Conservation (phyloP, 2,797 vertebrate species). For the Taenioides sp. region DNA sequence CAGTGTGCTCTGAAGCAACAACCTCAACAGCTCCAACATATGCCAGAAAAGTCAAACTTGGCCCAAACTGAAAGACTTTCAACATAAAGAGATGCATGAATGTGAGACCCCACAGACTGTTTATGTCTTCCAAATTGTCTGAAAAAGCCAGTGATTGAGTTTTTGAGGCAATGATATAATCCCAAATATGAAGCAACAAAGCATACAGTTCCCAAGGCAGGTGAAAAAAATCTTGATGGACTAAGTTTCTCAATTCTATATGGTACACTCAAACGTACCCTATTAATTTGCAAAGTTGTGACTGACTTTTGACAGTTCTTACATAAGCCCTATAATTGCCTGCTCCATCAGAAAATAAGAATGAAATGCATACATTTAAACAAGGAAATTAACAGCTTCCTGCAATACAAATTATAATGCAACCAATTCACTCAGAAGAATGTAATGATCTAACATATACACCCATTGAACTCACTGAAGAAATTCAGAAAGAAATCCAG, state of each 20-base stretch:
- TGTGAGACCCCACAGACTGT: neutral
- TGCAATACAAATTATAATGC: neutral
- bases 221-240: neutral
- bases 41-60: conserved; percentile 47
- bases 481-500: neutral
- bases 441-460: too few species aligned
- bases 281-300: neutral
- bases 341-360: neutral
- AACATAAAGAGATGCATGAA: neutral
- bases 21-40: conserved; percentile 44
- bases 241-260: neutral
- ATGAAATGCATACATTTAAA: neutral
- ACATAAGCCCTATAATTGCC: neutral
- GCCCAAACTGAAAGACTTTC: neutral
- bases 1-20: conserved; percentile 53
- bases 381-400: neutral
- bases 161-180: neutral
- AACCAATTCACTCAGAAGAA: neutral
- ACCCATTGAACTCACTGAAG: too few species aligned
- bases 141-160: neutral
- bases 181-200: neutral
- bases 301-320: neutral
- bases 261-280: neutral
- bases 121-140: neutral
- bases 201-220: neutral